Evolutionary conservation across 1,140 invertebrate species (phyloP), one percentile per base, ranked within the genome.

Genomic region (Stegodyphus mimosarum): DNA sequence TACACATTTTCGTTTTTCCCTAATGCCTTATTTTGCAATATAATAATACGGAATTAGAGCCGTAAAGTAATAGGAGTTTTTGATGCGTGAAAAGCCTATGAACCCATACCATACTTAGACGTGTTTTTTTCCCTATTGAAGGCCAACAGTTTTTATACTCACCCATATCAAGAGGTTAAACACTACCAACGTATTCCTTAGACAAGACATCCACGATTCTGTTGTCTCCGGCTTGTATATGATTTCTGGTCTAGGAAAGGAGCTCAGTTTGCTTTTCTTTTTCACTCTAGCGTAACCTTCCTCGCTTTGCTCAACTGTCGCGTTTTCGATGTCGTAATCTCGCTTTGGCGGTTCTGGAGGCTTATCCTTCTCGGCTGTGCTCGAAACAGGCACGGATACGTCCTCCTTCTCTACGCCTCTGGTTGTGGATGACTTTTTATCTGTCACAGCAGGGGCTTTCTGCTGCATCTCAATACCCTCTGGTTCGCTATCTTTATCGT

Each of bases 81-180:
- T 33, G 33, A 33, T 33, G 1, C 33, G 3, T 33, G 33, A 33
- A 33, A 33, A 33, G 33, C 33, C 3, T 33, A 33, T 33, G 33
- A 33, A 33, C 33, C 33, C 33, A 33, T 33, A 33, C 33, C 33
- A 33, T 33, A 33, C 33, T 33, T 3, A 33, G 33, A 33, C 33
- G 33, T 33, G 33, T 33, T 33, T 33, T 33, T 33, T 33, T 33
- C 33, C 33, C 3, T 33, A 33, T 33, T 33, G 33, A 33, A 33
- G 33, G 33, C 1, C 33, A 33, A 33, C 33, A 33, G 33, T 1
- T 33, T 33, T 33, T 33, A 33, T 7, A 83, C 79, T 74, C 74
- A 83, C 79, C 79, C 79, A 83, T 73, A 83, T 74, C 5, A 83
- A 9, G 7, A 83, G 71, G 71, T 83, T 73, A 55, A 73, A 18